Base-by-base conservation (phyloP, 2,113 vertebrate species). In the Lota lota region DNA sequence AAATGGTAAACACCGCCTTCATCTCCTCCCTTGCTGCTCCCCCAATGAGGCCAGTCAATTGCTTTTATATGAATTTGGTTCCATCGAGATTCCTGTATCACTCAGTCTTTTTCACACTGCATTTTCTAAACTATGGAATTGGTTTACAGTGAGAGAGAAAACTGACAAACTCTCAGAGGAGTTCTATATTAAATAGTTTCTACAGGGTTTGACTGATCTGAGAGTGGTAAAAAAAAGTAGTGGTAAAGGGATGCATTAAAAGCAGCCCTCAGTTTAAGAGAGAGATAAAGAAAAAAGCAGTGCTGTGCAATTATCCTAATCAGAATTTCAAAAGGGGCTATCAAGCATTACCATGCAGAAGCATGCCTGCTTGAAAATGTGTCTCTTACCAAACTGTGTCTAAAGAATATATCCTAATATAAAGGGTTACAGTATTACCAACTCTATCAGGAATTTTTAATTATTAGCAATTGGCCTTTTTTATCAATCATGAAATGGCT, bases 321-420 rank as follows among this genome's bases (percentile, higher is more conserved):
- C 56, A 57, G 56, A 72, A 76, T 82, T 88, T 86, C 83, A 86
- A 88, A 86, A 90, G 83, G 81, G 75, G 83, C 84, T 87, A 83
- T 88, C 85, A 88, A 76, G 75, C 68, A 76, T 81, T 75, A 69
- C 70, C 64, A 66, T 63, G 73, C 73, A 40, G 36, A 40, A 40
- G 36, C 36, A 40, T 40, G 36, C 36, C 36, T 40, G 36, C 36
- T 40, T 40, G 6, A 40, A 40, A 40, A 40, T 5, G 8, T 11
- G 36, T 40, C 36, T 40, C 36, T 40, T 40, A 40, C 36, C 36
- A 40, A 5, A 7, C 36, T 40, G 11, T 6, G 36, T 40, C 6
- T 40, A 10, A 40, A 10, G 11, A 40, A 40, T 40, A 40, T 40
- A 40, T 6, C 36, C 6, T 5, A 1, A 40, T 11, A 40, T 10